phyloP scores from a whole-genome alignment of 2,797 vertebrate genomes.

The Nyctibius grandis region DNA sequence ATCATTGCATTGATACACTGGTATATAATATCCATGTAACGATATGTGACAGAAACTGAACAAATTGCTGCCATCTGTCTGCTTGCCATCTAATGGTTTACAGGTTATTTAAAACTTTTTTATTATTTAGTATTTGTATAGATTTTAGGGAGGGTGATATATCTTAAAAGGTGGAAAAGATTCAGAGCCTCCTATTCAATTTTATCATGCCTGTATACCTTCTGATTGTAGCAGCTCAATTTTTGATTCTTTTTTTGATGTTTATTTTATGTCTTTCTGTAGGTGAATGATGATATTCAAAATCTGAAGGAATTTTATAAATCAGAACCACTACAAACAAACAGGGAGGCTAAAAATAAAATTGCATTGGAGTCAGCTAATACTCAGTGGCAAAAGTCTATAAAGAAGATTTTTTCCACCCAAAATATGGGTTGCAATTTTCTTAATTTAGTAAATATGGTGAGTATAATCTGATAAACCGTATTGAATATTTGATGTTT shows the following conservation, averaged over 20 bases:
- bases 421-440: slow-evolving; percentile 79
- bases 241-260: not conserved
- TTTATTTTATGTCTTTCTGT: not conserved
- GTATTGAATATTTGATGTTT: not conserved
- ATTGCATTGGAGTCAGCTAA: slow-evolving; percentile 61
- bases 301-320: slow-evolving; percentile 74
- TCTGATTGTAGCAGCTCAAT: not conserved
- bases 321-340: slow-evolving; percentile 40
- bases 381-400: slow-evolving; percentile 73
- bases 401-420: slow-evolving; percentile 77
- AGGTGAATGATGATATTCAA: slow-evolving; percentile 78
- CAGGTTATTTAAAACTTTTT: not conserved
- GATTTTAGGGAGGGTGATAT: not conserved
- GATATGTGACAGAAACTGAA: not conserved
- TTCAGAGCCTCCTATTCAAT: not conserved
- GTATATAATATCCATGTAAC: not conserved
- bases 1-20: not conserved
- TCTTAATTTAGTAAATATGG: slow-evolving; percentile 78
- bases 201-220: not conserved
- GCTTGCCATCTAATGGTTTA: not conserved
- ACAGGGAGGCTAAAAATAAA: slow-evolving; percentile 15
- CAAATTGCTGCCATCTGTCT: not conserved
- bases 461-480: slow-evolving; percentile 39
- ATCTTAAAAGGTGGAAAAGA: not conserved
- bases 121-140: not conserved